Evolutionary conservation across 2,888 invertebrate genomes (phyloP), one percentile per base, ranked within the genome.

Genomic region (Hydriomena furcata): DNA sequence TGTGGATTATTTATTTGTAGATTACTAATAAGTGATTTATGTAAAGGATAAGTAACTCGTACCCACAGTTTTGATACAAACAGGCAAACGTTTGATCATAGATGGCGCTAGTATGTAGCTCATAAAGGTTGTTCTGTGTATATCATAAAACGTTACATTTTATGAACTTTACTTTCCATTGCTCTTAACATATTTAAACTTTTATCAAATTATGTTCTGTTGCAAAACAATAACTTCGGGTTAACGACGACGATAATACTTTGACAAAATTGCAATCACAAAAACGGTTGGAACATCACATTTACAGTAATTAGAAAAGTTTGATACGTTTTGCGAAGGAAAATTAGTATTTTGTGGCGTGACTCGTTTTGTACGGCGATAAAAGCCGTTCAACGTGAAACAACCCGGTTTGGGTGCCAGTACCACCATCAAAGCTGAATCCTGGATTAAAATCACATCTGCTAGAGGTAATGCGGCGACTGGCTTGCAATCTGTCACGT

Each of bases 221-320:
- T 52, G 51, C 53, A 52, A 38, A 57, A 61, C 61, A 57, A 59
- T 61, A 61, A 59, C 55, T 61, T 61, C 31, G 49, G 55, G 53
- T 28, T 61, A 65, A 67, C 61, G 63, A 60, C 62, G 51, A 63
- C 61, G 50, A 52, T 63, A 61, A 68, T 63, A 62, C 66, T 65
- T 66, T 63, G 61, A 69, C 63, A 64, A 67, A 71, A 73, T 79
- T 73, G 79, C 76, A 82, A 78, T 79, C 71, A 72, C 75, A 71
- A 77, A 74, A 75, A 68, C 68, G 66, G 66, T 65, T 58, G 73
- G 73, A 70, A 75, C 77, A 76, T 82, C 80, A 79, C 81, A 79
- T 84, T 84, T 74, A 73, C 69, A 66, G 79, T 86, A 86, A 86
- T 84, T 86, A 84, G 82, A 80, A 84, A 86, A 86, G 83, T 86